Percentiles rank a stretch among this genome's conserved stretches.
These are phyloP conservation scores for Leuciscus idus DNA, from an alignment of 2,113 vertebrate species.

Conservation along the genomic window DNA sequence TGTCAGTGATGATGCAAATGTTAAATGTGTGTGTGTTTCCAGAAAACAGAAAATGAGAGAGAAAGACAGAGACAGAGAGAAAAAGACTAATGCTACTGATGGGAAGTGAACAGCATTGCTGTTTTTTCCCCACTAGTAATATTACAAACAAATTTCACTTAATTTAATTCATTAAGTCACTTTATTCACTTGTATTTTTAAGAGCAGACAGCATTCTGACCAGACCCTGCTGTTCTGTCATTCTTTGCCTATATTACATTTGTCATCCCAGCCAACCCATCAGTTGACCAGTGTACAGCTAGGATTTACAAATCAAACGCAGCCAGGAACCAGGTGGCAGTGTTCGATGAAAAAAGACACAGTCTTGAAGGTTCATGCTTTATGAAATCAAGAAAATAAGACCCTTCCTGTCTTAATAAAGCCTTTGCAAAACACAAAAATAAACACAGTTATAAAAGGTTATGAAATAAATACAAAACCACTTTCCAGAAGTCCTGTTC, in stretches of 20 bases:
- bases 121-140: not conserved
- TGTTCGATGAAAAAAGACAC: not conserved
- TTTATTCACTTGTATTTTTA: slow-evolving; percentile 1
- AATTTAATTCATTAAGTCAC: not conserved
- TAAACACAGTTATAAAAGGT: no score
- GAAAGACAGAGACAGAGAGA: not conserved
- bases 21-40: not conserved
- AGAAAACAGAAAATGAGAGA: not conserved
- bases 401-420: not conserved
- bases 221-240: not conserved
- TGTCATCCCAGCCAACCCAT: not conserved
- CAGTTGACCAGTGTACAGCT: not conserved
- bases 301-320: not conserved
- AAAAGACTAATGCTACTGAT: not conserved
- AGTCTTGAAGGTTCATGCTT: not conserved
- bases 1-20: not conserved
- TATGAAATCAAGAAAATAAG: not conserved
- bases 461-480: no score
- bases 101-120: not conserved
- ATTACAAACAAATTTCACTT: not conserved
- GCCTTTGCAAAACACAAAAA: no score
- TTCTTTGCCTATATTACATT: not conserved
- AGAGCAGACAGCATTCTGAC: not conserved
- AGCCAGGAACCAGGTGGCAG: not conserved
- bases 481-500: no score